Evolutionary conservation across 1,140 invertebrate species (phyloP).

Genomic region (Ips nitidus): DNA sequence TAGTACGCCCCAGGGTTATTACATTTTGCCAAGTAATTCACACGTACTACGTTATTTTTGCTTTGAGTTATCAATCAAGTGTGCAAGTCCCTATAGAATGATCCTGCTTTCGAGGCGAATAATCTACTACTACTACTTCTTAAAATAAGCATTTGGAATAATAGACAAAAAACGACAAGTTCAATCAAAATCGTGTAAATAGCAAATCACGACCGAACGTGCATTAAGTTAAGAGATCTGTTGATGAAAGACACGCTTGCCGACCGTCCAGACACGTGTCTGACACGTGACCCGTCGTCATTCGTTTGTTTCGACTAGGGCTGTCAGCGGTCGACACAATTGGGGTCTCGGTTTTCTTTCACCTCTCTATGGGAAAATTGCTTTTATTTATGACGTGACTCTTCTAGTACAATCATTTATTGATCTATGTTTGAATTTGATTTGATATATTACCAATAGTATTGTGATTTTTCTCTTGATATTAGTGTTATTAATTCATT

Average conservation of each 20-base stretch:
- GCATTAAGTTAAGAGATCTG: slow-evolving; percentile 5
- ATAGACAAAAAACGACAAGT: slow-evolving; percentile 1
- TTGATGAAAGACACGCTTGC: not conserved
- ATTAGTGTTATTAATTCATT: no score
- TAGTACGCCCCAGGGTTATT: not conserved
- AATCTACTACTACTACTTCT: not conserved
- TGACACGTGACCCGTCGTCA: slow-evolving; percentile 7
- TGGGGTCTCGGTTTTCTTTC: no score
- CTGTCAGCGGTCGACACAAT: not conserved
- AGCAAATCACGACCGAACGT: not conserved
- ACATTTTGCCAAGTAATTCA: not conserved
- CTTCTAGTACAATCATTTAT: no score
- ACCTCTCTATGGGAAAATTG: no score
- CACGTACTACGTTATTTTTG: not conserved
- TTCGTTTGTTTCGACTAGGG: not conserved
- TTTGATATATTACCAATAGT: no score
- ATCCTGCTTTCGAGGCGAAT: not conserved
- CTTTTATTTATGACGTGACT: no score
- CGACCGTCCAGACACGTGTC: not conserved
- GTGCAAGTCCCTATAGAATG: not conserved
- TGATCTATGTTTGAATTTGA: no score
- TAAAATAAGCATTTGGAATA: not conserved
- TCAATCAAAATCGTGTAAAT: slow-evolving; percentile 1
- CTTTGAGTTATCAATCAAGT: not conserved
- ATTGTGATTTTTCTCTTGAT: no score